Conservation (phyloP, 2,888 invertebrate genomes). For the Lapara coniferarum region DNA sequence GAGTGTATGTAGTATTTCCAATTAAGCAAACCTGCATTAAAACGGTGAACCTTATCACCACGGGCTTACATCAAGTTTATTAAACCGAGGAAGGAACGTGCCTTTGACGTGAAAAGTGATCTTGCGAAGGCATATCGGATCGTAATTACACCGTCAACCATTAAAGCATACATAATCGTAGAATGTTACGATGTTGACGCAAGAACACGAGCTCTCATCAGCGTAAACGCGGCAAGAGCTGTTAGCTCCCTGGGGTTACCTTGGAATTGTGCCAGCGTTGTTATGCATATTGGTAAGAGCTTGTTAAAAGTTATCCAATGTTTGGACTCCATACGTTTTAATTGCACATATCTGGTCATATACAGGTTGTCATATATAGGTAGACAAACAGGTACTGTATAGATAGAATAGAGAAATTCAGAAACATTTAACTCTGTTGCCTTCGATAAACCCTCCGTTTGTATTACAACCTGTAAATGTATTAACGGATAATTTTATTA, state of each 20-base stretch:
- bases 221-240: constrained; percentile 10
- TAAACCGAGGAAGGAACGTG: background rate
- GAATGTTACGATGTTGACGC: constrained; percentile 19
- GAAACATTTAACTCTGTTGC: too few relatives aligned
- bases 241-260: background rate
- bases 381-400: too few relatives aligned
- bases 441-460: too few relatives aligned
- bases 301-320: constrained; percentile 10
- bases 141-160: constrained; percentile 21
- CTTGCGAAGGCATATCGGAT: background rate
- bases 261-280: constrained; percentile 3
- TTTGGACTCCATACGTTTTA: constrained; percentile 13
- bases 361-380: background rate
- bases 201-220: background rate
- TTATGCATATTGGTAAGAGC: constrained; percentile 18
- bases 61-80: background rate
- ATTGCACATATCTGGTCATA: constrained; percentile 3
- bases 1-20: too few relatives aligned
- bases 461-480: too few relatives aligned
- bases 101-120: constrained; percentile 6
- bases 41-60: too few relatives aligned
- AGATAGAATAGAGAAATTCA: too few relatives aligned
- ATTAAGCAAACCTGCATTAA: too few relatives aligned
- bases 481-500: too few relatives aligned
- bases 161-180: constrained; percentile 17